Evolutionary conservation across 2,888 invertebrate species (phyloP).

Genomic region (Xanthorhoe spadicearia): DNA sequence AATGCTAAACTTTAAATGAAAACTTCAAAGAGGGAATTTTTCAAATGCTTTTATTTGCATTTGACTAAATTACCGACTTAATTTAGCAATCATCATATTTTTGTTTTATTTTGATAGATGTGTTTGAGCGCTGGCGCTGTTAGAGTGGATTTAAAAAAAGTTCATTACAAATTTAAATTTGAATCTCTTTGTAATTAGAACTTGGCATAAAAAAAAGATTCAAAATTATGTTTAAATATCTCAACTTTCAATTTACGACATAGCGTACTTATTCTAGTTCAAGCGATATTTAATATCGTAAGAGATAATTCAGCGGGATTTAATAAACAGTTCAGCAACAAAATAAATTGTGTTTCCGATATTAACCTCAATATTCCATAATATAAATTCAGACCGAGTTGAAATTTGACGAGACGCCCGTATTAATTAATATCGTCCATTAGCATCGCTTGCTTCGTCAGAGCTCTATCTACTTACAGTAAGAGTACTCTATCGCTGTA

Average conservation of each 20-base stretch:
- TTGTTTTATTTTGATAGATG: slow-evolving; percentile 14
- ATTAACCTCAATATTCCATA: slow-evolving; percentile 54
- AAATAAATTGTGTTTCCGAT: slow-evolving; percentile 35
- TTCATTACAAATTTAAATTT: slow-evolving; percentile 12
- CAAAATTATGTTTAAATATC: neutral
- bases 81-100: slow-evolving; percentile 31
- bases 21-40: slow-evolving; percentile 31
- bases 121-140: slow-evolving; percentile 1
- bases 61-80: slow-evolving; percentile 17
- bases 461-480: slow-evolving; percentile 41
- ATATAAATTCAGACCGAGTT: slow-evolving; percentile 67
- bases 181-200: slow-evolving; percentile 10
- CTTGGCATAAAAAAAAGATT: slow-evolving; percentile 8
- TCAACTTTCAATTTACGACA: neutral
- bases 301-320: neutral
- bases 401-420: slow-evolving; percentile 77
- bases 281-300: neutral
- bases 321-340: slow-evolving; percentile 3
- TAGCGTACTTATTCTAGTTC: neutral
- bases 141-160: slow-evolving; percentile 11
- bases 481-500: slow-evolving; percentile 73
- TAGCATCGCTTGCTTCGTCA: slow-evolving; percentile 76
- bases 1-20: slow-evolving; percentile 25
- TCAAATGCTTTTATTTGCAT: slow-evolving; percentile 25
- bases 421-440: slow-evolving; percentile 83